These are phyloP conservation scores for Ennomos quercinarius DNA, from an alignment of 2,888 invertebrate species.

Conservation along the genomic window DNA sequence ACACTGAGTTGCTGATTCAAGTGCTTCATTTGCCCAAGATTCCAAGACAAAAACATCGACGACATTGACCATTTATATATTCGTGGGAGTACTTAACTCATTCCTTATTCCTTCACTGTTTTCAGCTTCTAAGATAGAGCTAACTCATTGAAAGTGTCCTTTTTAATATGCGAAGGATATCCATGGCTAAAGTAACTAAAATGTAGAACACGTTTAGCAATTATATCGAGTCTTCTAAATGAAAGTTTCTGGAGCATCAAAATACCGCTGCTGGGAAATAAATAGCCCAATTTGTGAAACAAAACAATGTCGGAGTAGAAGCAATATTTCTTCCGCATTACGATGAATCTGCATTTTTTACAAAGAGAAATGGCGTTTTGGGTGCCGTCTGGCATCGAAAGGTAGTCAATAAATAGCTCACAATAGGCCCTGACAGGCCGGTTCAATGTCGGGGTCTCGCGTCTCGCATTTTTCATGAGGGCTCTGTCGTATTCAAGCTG, in stretches of 20 bases:
- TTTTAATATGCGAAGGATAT: slow-evolving; percentile 10
- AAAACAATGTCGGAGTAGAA: slow-evolving; percentile 21
- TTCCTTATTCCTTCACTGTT: too few relatives aligned
- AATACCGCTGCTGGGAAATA: slow-evolving; percentile 11
- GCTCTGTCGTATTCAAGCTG: slow-evolving; percentile 28
- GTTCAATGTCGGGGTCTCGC: slow-evolving; percentile 36
- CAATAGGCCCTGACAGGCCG: slow-evolving; percentile 36
- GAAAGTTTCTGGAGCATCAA: slow-evolving; percentile 17
- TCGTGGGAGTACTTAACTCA: too few relatives aligned
- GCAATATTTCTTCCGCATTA: slow-evolving; percentile 25
- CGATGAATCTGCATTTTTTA: slow-evolving; percentile 38
- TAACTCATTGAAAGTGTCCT: too few relatives aligned
- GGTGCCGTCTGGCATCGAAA: slow-evolving; percentile 27
- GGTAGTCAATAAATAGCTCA: slow-evolving; percentile 47
- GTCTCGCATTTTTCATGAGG: slow-evolving; percentile 43
- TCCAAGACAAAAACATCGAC: too few relatives aligned
- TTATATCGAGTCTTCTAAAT: slow-evolving; percentile 12
- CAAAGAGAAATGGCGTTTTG: slow-evolving; percentile 33
- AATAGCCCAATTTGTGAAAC: slow-evolving; percentile 24
- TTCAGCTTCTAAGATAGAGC: too few relatives aligned
- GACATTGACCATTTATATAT: too few relatives aligned
- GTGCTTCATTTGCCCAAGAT: too few relatives aligned
- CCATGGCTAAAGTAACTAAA: slow-evolving; percentile 12
- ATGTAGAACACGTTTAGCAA: slow-evolving; percentile 8
- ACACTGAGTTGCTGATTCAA: too few relatives aligned